These are phyloP conservation scores for Leptinotarsa haldemani DNA, from an alignment of 2,888 invertebrate species.

Conservation along the genomic window DNA sequence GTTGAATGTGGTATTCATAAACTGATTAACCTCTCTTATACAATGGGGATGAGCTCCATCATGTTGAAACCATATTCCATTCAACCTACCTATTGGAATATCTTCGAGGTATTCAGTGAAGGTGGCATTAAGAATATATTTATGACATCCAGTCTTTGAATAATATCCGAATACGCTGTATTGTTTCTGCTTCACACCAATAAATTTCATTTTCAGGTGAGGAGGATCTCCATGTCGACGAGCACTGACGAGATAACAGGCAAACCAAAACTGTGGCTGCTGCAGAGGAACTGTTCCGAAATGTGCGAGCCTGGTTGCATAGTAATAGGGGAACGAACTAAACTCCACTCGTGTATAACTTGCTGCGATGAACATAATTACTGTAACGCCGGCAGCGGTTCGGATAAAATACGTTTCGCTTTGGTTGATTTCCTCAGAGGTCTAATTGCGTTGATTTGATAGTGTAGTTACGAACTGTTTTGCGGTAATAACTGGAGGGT, in stretches of 20 bases:
- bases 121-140: too few species aligned
- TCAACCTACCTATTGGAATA: too few species aligned
- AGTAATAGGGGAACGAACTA: conserved; percentile 88
- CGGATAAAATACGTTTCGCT: conserved; percentile 23
- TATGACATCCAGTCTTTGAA: not conserved
- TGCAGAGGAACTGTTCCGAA: conserved; percentile 85
- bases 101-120: too few species aligned
- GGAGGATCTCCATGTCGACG: conserved; percentile 85
- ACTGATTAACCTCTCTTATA: too few species aligned
- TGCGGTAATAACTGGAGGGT: not conserved
- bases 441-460: conserved; percentile 11
- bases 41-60: too few species aligned
- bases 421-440: conserved; percentile 22
- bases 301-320: conserved; percentile 90
- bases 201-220: conserved; percentile 70
- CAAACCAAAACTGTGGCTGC: conserved; percentile 82
- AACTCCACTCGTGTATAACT: conserved; percentile 87
- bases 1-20: too few species aligned
- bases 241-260: conserved; percentile 84
- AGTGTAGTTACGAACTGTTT: conserved; percentile 6
- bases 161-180: not conserved
- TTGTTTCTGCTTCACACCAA: not conserved
- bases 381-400: conserved; percentile 80
- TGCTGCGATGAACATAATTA: conserved; percentile 83
- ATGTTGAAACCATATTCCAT: too few species aligned